These are phyloP conservation scores for Zaprionus bogoriensis DNA, from an alignment of 2,888 invertebrate genomes.

Conservation along the genomic window DNA sequence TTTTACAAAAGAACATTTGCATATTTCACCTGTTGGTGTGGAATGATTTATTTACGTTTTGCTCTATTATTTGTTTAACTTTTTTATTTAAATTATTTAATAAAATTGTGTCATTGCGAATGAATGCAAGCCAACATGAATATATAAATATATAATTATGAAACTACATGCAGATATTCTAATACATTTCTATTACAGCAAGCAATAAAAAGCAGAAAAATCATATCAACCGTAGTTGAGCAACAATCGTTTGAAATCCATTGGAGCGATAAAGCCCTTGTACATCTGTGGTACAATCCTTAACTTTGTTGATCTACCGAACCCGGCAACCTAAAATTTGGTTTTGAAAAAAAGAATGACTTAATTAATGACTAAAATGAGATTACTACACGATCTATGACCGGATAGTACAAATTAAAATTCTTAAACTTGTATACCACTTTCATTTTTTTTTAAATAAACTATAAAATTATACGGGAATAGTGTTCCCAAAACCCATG, in stretches of 20 bases:
- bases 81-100: slow-evolving; percentile 54
- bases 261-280: slow-evolving; percentile 27
- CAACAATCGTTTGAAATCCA: slow-evolving; percentile 15
- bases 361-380: background rate
- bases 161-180: slow-evolving; percentile 36
- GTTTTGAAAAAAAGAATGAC: background rate
- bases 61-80: slow-evolving; percentile 66
- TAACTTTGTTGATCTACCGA: slow-evolving; percentile 26
- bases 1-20: slow-evolving; percentile 11
- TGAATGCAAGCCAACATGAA: slow-evolving; percentile 40
- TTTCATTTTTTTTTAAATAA: too few species aligned
- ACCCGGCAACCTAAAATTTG: background rate
- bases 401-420: background rate
- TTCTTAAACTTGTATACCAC: too few species aligned
- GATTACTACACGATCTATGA: too few species aligned
- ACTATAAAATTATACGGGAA: too few species aligned
- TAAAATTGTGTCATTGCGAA: slow-evolving; percentile 42
- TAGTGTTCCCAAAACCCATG: background rate
- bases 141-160: slow-evolving; percentile 33
- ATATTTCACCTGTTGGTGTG: slow-evolving; percentile 34
- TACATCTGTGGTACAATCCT: too few species aligned
- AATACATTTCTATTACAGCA: slow-evolving; percentile 53
- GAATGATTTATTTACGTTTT: slow-evolving; percentile 60
- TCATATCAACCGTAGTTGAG: background rate
- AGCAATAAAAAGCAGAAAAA: slow-evolving; percentile 17